Percentiles rank a stretch among this genome's conserved stretches.
These are phyloP conservation scores for Ophiothrix spiculata DNA, from an alignment of 35 echinoderm and acorn worm species.

Conservation along the genomic window DNA sequence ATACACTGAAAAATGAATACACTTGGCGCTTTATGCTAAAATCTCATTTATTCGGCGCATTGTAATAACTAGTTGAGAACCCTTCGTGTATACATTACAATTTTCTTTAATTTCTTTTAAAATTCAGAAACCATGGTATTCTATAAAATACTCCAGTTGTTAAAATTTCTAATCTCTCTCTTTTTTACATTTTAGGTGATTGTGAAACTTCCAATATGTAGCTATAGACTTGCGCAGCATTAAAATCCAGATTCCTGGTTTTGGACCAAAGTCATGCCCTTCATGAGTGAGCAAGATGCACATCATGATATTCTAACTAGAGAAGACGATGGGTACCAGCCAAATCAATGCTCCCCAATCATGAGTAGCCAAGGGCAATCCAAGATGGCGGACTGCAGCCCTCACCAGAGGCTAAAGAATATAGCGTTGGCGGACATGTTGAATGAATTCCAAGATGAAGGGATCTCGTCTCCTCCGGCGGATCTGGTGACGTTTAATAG, in stretches of 20 bases:
- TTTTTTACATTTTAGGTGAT: not conserved
- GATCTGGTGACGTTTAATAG: not conserved
- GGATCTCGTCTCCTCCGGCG: not conserved
- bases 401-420: not conserved
- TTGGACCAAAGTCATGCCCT: conserved; percentile 6
- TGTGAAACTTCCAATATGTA: not conserved
- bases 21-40: no score
- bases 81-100: no score
- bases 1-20: no score
- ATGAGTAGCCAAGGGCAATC: not conserved
- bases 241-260: not conserved
- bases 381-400: not conserved
- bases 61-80: no score
- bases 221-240: not conserved
- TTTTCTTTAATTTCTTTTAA: no score
- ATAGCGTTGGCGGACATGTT: not conserved
- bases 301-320: not conserved
- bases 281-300: not conserved
- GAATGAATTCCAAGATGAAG: not conserved
- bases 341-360: not conserved
- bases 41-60: no score
- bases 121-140: no score
- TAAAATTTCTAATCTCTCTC: not conserved
- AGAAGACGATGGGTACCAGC: not conserved
- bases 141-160: no score